Conservation (phyloP, 2,888 invertebrate species). For the Beris chalybata region DNA sequence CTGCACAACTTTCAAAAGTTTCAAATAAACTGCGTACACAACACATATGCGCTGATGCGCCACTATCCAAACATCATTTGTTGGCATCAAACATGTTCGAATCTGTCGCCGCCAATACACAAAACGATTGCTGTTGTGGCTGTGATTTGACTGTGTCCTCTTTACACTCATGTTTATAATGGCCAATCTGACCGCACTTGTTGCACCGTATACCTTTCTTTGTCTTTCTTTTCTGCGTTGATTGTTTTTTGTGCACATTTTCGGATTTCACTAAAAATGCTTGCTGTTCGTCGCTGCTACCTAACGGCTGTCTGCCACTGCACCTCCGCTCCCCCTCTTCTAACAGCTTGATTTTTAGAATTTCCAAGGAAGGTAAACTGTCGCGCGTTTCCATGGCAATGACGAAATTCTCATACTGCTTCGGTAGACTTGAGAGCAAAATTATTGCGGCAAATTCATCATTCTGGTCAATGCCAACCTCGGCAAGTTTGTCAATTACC, state of each 20-base stretch:
- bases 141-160: too few species aligned
- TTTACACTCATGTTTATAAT: not conserved
- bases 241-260: not conserved
- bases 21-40: not conserved
- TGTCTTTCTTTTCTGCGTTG: not conserved
- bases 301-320: not conserved
- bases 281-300: not conserved
- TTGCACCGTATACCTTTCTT: not conserved
- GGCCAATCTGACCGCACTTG: not conserved
- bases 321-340: not conserved
- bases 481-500: not conserved
- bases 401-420: not conserved
- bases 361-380: not conserved
- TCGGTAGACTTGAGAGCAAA: not conserved
- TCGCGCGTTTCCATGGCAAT: not conserved
- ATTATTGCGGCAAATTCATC: not conserved
- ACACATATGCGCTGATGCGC: conserved; percentile 7
- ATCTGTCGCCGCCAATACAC: too few species aligned
- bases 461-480: not conserved
- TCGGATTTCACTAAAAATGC: not conserved
- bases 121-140: too few species aligned
- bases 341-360: not conserved
- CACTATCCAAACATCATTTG: not conserved
- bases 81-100: too few species aligned
- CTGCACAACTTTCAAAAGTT: too few species aligned